Evolutionary conservation across 2,888 invertebrate species (phyloP), one percentile per base, ranked within the genome.

Genomic region (Sisyra nigra): DNA sequence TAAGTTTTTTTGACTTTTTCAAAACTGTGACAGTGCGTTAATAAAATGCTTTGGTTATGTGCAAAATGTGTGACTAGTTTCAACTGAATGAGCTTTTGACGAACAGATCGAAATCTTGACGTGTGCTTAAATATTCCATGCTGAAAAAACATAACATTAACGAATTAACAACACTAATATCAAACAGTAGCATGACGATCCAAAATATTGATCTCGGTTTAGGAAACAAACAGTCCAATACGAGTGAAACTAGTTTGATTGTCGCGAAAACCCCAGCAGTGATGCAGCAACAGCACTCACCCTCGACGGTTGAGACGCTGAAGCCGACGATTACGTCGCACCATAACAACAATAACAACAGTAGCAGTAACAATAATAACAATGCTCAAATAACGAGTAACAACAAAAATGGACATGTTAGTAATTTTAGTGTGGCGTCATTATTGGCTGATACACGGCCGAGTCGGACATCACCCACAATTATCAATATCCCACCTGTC

Each of bases 381-480:
- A 51, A 50, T 40, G 48, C 47, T 30, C 54, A 53, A 48, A 48
- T 47, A 41, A 45, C 51, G 48, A 53, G 56, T 45, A 51, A 55
- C 33, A 57, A 54, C 46, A 80, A 80, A 57, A 69, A 73, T 48
- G 75, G 77, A 48, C 68, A 79, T 53, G 76, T 80, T 56, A 80
- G 79, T 64, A 37, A 37, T 53, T 91, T 92, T 68, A 85, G 88
- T 63, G 89, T 91, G 51, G 87, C 89, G 5, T 85, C 89, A 1
- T 72, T 89, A 49, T 65, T 92, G 51, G 80, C 87, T 11, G 89
- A 91, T 55, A 80, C 89, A 18, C 76, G 85, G 58, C 73, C 74
- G 2, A 49, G 51, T 4, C 68, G 65, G 44, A 60, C 62, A 7
- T 46, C 50, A 14, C 49, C 54, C 45, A 19, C 41, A 19, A 32